Percentiles rank a stretch among this genome's conserved stretches.
These are phyloP conservation scores for Notarius quadriscutis DNA, from an alignment of 2,113 vertebrate genomes.

Conservation along the genomic window DNA sequence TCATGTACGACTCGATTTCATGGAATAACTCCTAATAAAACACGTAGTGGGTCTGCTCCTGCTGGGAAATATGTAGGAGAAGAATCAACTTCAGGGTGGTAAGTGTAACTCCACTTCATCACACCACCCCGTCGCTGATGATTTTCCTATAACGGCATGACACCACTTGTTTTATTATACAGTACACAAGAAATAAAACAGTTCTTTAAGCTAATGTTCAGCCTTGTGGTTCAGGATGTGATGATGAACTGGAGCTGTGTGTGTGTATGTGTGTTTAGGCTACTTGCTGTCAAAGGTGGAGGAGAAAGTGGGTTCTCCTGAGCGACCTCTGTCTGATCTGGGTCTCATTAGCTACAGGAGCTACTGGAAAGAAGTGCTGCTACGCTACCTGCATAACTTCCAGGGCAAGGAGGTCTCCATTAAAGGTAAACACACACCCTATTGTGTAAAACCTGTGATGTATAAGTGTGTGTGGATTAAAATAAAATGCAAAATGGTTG, in stretches of 20 bases:
- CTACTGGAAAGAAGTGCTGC: slow-evolving; percentile 95
- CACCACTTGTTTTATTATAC: background rate
- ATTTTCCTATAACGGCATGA: background rate
- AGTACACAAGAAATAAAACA: background rate
- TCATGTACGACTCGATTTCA: too few species aligned
- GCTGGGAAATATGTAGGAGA: background rate
- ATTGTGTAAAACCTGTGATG: too few species aligned
- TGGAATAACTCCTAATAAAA: too few species aligned
- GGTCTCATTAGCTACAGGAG: slow-evolving; percentile 88
- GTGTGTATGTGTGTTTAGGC: slow-evolving; percentile 62
- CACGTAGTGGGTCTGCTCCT: too few species aligned
- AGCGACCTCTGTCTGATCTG: slow-evolving; percentile 86
- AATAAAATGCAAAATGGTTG: too few species aligned
- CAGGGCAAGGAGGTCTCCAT: slow-evolving; percentile 98
- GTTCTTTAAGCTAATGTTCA: background rate
- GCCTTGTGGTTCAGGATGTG: background rate
- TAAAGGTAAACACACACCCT: slow-evolving; percentile 80
- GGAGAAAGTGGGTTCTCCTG: slow-evolving; percentile 86
- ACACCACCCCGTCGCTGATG: background rate
- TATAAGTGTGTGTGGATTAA: too few species aligned
- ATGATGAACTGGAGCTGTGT: background rate
- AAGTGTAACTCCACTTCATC: background rate
- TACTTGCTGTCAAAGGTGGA: slow-evolving; percentile 90
- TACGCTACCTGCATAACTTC: slow-evolving; percentile 92
- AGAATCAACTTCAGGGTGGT: background rate